These are phyloP conservation scores for Apodemia duryi DNA, from an alignment of 2,888 invertebrate species.

Conservation along the genomic window DNA sequence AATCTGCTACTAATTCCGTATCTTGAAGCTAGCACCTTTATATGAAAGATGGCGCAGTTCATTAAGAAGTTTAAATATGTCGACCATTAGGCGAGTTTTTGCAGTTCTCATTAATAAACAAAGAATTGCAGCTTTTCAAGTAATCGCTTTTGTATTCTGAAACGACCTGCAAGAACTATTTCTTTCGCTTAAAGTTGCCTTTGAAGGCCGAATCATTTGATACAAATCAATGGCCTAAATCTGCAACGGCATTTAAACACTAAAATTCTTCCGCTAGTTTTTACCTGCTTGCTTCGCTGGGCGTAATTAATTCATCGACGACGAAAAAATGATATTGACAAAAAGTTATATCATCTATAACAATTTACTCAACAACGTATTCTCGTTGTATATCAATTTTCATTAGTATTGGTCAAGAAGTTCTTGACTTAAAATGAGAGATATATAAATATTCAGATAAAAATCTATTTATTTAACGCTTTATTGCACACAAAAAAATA, in stretches of 20 bases:
- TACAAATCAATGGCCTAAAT: neutral
- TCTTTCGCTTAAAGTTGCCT: neutral
- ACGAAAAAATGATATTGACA: no score
- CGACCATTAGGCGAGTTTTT: slow-evolving; percentile 1
- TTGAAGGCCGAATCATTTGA: neutral
- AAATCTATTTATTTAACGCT: no score
- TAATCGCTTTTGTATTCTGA: slow-evolving; percentile 1
- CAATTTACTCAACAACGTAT: no score
- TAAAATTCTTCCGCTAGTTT: no score
- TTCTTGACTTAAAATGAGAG: no score
- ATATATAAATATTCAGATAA: no score
- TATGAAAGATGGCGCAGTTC: slow-evolving; percentile 4
- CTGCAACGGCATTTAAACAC: neutral
- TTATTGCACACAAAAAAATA: no score
- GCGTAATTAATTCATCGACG: no score
- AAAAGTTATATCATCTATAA: no score
- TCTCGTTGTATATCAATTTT: no score
- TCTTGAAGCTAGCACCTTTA: neutral
- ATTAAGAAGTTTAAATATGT: neutral
- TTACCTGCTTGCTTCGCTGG: no score
- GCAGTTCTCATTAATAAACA: slow-evolving; percentile 1
- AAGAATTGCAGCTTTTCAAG: slow-evolving; percentile 3
- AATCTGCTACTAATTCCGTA: neutral
- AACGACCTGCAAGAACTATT: neutral
- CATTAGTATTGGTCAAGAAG: no score